Evolutionary conservation across 2,888 invertebrate species (phyloP), one percentile per base, ranked within the genome.

Genomic region (Syritta pipiens): DNA sequence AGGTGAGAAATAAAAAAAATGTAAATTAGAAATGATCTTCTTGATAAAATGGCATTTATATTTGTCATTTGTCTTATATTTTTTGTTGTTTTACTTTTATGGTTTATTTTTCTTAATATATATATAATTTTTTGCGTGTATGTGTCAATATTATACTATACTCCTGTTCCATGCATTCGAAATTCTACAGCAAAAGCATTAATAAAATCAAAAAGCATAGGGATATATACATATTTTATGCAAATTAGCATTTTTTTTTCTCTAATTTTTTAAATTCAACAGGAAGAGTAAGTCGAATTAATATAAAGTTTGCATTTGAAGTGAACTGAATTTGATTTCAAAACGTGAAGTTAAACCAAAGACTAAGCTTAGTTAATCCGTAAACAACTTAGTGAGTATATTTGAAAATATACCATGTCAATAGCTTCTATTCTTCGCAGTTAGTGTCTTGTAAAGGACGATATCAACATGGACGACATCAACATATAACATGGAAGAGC

Each of bases 1-100:
- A 83, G 83, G 83, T 81, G 82, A 84, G 81, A 84, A 83, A 77
- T 81, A 81, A 81, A 81, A 77, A 77, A 82, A 82, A 83, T 83
- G 83, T 82, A 76, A 83, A 83, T 84, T 83, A 84, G 83, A 81
- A 81, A 83, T 82, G 82, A 81, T 76, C 82, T 81, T 82, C 60
- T 72, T 74, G 63, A 81, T 68, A 65, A 44, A 74, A 81, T 81
- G 81, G 59, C 68, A 68, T 79, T 68, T 40, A 53, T 65, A 35
- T 51, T 32, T 59, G 7, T 32, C 14, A 44, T 49, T 76, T 69
- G 32, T 60, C 24, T 46, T 59, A 5, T 74, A 28, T 67, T 30
- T n/a, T 55, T 30, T 51, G 32, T 65, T 20, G 63, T 57, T 68
- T 22, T n/a, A 30, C 28, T 20, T 28, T 17, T 37, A 46, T 48